Conservation (phyloP, 2,113 vertebrate genomes). For the Odontophorus gujanensis region DNA sequence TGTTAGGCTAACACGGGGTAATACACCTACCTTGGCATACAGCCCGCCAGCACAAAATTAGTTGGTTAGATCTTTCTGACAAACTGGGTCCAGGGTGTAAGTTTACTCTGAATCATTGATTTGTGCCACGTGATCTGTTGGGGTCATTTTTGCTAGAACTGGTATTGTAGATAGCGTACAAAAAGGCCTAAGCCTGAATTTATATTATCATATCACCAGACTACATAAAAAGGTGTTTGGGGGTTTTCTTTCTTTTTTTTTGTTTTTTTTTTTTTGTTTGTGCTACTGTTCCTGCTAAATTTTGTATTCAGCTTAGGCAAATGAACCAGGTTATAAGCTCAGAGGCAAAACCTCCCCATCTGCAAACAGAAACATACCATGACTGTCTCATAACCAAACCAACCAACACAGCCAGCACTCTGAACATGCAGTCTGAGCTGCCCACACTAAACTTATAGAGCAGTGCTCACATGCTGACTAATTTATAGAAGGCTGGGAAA, state of each 20-base stretch:
- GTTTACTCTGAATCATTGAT: neutral
- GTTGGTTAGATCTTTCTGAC: neutral
- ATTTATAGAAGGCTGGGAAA: neutral
- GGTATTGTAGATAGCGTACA: neutral
- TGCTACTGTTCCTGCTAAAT: neutral
- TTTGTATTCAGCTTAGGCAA: neutral
- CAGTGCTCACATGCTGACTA: neutral
- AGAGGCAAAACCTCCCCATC: neutral
- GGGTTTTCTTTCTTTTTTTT: too few relatives aligned
- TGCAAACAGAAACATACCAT: neutral
- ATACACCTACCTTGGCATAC: neutral
- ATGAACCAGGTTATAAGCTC: neutral
- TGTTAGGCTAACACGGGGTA: neutral
- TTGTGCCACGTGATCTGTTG: neutral
- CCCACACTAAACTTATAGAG: neutral
- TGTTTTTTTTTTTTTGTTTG: too few relatives aligned
- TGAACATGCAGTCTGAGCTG: neutral
- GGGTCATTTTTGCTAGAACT: neutral
- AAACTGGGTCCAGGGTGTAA: neutral
- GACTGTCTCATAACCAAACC: neutral
- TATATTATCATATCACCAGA: fast-evolving
- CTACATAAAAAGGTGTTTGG: too few relatives aligned
- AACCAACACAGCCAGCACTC: neutral
- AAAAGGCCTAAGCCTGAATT: neutral
- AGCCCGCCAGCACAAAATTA: neutral